These are phyloP conservation scores for Aleiodes testaceus DNA, from an alignment of 2,888 invertebrate species.

Conservation along the genomic window DNA sequence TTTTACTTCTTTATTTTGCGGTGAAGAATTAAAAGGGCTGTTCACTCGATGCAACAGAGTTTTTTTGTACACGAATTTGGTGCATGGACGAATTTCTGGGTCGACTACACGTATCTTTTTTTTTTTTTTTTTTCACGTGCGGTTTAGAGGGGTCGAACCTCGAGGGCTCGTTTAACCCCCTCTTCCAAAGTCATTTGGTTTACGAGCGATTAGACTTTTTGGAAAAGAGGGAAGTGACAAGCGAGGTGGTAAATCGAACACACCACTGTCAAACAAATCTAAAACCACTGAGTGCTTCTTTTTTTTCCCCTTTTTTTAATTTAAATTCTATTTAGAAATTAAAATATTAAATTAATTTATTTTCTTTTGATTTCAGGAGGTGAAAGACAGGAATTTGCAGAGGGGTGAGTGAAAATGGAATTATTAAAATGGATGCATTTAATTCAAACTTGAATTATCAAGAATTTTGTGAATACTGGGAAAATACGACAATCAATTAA, in stretches of 20 bases:
- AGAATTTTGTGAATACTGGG: neutral
- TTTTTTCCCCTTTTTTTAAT: neutral
- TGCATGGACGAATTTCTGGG: constrained; percentile 35
- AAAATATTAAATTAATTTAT: neutral
- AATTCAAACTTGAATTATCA: constrained; percentile 15
- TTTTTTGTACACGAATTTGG: constrained; percentile 21
- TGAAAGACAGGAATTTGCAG: neutral
- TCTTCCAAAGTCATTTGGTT: constrained; percentile 55
- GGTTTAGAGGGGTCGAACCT: constrained; percentile 34
- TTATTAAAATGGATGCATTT: constrained; percentile 3
- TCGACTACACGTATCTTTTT: constrained; percentile 1
- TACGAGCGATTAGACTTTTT: constrained; percentile 60
- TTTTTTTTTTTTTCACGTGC: constrained; percentile 25
- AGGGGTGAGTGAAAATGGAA: neutral
- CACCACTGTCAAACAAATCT: constrained; percentile 38
- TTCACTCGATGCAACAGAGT: neutral
- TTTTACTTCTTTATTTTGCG: neutral
- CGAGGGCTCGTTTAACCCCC: constrained; percentile 5
- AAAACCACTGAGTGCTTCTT: neutral
- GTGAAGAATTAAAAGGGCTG: neutral
- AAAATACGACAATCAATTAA: neutral
- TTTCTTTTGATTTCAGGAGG: constrained; percentile 3
- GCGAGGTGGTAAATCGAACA: constrained; percentile 49
- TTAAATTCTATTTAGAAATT: neutral
- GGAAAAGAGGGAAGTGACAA: constrained; percentile 43